Conservation (phyloP, 2,888 invertebrate genomes). For the Platycheirus rosarum region DNA sequence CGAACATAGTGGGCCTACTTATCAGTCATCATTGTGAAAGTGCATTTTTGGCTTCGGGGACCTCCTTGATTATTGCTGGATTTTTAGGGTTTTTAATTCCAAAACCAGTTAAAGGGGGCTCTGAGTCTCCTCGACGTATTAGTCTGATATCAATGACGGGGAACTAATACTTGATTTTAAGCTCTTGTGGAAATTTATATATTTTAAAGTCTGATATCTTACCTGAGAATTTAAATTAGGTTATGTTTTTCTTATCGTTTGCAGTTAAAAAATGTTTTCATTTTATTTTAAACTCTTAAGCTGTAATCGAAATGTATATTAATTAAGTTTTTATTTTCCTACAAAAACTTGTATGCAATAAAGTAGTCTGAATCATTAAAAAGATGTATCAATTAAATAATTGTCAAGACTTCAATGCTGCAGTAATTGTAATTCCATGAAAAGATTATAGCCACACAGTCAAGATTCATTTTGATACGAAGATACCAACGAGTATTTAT, state of each 20-base stretch:
- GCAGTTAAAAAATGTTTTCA: constrained; percentile 43
- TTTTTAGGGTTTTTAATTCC: constrained; percentile 77
- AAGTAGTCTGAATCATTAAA: constrained; percentile 20
- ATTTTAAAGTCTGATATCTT: constrained; percentile 70
- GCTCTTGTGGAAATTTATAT: constrained; percentile 24
- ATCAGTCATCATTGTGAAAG: constrained; percentile 83
- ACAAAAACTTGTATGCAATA: constrained; percentile 42
- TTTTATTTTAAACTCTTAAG: constrained; percentile 47
- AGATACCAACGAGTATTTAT: too few species aligned
- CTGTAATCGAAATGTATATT: constrained; percentile 29
- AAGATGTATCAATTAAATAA: too few species aligned
- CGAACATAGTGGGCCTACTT: constrained; percentile 82
- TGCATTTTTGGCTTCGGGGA: constrained; percentile 80
- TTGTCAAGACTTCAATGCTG: too few species aligned
- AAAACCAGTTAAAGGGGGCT: constrained; percentile 67
- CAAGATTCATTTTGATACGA: too few species aligned
- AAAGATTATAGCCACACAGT: too few species aligned
- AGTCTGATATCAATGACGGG: constrained; percentile 78
- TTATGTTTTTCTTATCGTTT: constrained; percentile 35
- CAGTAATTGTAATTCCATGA: too few species aligned
- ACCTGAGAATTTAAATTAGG: constrained; percentile 65
- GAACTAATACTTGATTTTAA: constrained; percentile 73
- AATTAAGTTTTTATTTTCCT: constrained; percentile 38
- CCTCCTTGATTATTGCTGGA: constrained; percentile 76
- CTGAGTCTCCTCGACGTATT: constrained; percentile 73